phyloP scores from a whole-genome alignment of 1,140 invertebrate species.

The Agrypnia vestita region DNA sequence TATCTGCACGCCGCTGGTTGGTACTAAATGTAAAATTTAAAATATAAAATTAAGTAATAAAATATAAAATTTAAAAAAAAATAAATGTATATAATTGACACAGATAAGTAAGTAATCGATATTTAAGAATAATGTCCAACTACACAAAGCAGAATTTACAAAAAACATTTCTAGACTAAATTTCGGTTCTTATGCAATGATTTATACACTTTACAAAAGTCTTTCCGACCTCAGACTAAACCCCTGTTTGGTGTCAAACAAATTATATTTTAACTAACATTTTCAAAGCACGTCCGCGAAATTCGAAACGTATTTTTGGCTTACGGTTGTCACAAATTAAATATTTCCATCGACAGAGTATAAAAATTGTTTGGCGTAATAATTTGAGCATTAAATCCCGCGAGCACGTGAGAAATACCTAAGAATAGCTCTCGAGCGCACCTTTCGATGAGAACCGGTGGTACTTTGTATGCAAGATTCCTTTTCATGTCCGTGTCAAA shows the following conservation, averaged over 20 bases:
- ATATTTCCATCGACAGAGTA: background rate
- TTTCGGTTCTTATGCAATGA: too few species aligned
- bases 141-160: too few species aligned
- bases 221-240: too few species aligned
- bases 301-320: conserved; percentile 2
- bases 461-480: conserved; percentile 55
- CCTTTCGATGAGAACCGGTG: conserved; percentile 41
- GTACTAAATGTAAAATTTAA: too few species aligned
- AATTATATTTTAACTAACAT: background rate
- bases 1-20: too few species aligned
- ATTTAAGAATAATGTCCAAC: too few species aligned
- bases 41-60: too few species aligned
- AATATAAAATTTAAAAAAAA: too few species aligned
- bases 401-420: conserved; percentile 36
- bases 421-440: conserved; percentile 29
- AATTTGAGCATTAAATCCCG: conserved; percentile 26
- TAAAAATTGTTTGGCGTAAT: conserved; percentile 10
- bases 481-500: conserved; percentile 55
- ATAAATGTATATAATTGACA: too few species aligned
- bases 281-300: background rate
- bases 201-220: too few species aligned
- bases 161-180: too few species aligned
- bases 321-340: background rate
- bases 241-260: background rate
- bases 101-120: too few species aligned